Percentiles rank a stretch among this genome's conserved stretches.
phyloP scores from a whole-genome alignment of 2,113 vertebrate genomes.

The Rhegmatorhina hoffmannsi region DNA sequence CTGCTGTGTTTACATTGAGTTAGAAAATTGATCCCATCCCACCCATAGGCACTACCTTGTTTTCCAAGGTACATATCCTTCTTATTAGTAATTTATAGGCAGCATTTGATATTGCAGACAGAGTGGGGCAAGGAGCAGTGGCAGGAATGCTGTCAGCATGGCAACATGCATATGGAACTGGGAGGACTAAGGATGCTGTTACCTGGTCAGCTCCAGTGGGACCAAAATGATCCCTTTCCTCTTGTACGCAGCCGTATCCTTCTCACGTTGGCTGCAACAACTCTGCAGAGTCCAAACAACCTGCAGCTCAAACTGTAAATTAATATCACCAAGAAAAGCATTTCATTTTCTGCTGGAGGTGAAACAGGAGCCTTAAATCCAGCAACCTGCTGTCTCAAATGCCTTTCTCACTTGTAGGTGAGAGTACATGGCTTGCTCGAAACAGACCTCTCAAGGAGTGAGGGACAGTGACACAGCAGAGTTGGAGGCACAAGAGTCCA shows the following conservation, averaged over 20 bases:
- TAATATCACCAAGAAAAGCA: fast-evolving
- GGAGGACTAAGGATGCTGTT: not conserved
- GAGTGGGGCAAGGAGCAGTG: not conserved
- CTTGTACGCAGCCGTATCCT: not conserved
- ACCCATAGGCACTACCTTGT: not conserved
- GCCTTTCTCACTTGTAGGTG: not conserved
- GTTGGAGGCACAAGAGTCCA: not conserved
- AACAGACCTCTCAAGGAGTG: not conserved
- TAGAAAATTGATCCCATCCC: conserved; percentile 3
- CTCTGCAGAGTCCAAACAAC: not conserved
- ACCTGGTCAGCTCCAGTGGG: not conserved
- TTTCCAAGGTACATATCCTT: not conserved
- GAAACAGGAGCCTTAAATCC: not conserved
- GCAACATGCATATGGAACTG: not conserved
- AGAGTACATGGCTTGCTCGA: not conserved
- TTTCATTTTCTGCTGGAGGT: not conserved
- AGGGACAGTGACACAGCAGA: not conserved
- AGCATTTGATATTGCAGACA: not conserved
- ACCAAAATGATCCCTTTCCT: not conserved
- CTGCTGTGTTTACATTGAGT: not conserved
- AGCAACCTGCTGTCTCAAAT: not conserved
- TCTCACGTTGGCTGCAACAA: not conserved
- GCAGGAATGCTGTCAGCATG: not conserved
- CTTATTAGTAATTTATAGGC: not conserved
- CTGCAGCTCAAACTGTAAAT: not conserved